Evolutionary conservation across 2,113 vertebrate genomes (phyloP).

Genomic region (Pterophyllum scalare): DNA sequence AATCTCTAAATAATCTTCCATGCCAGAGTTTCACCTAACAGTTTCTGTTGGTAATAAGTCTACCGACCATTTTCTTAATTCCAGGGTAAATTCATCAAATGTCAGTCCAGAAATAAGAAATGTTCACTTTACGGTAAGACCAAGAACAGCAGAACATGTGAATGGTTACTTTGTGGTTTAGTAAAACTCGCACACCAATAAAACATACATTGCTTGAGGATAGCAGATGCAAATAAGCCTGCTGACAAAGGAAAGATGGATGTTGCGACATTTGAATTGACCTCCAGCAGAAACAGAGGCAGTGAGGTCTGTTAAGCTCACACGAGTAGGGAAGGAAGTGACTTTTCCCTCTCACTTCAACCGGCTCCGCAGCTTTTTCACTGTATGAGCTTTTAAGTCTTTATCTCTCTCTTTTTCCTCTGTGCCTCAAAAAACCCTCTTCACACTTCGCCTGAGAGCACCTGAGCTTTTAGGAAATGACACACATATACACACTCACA

Average conservation of each 20-base stretch:
- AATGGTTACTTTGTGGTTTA: background rate
- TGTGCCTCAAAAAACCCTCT: conserved; percentile 65
- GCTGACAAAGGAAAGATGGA: conserved; percentile 15
- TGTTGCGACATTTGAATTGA: conserved; percentile 26
- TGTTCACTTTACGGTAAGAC: background rate
- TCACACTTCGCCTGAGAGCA: conserved; percentile 66
- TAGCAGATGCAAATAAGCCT: background rate
- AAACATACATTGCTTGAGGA: background rate
- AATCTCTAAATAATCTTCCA: background rate
- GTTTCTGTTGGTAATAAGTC: background rate
- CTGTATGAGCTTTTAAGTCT: conserved; percentile 57
- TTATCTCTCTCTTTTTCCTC: conserved; percentile 41
- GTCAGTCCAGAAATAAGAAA: background rate
- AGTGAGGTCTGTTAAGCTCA: conserved; percentile 23
- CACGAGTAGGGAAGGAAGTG: conserved; percentile 19
- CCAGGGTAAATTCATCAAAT: background rate
- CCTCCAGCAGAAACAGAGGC: conserved; percentile 20
- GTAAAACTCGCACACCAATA: background rate
- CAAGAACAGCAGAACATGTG: background rate
- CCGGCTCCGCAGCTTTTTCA: conserved; percentile 43
- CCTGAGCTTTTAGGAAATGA: conserved; percentile 64
- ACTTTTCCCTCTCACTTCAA: conserved; percentile 26
- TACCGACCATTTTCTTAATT: background rate
- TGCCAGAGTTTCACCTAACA: background rate
- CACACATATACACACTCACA: conserved; percentile 15